Percentiles rank a stretch among this genome's conserved stretches.
Conservation (phyloP, 1,140 invertebrate species). For the Phymastichus coffea region DNA sequence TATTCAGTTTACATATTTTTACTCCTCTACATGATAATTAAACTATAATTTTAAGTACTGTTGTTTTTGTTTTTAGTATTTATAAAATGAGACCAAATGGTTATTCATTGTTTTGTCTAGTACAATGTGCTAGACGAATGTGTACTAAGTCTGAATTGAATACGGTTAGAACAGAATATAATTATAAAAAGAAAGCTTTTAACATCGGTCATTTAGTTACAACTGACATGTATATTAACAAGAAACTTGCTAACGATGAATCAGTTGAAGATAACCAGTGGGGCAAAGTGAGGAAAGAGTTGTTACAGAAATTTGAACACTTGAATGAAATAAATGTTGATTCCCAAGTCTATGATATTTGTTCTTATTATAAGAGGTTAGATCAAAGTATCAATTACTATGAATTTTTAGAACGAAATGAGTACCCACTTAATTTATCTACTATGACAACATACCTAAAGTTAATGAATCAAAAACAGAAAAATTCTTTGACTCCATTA, state of each 20-base stretch:
- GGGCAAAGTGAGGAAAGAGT: conserved; percentile 21
- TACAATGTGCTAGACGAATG: neutral
- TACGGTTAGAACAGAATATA: too few relatives aligned
- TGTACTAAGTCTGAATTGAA: too few relatives aligned
- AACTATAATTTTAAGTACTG: neutral
- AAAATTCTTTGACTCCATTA: conserved; percentile 42
- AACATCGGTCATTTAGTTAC: too few relatives aligned
- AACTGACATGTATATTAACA: too few relatives aligned
- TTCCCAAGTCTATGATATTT: conserved; percentile 58
- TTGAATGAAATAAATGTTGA: conserved; percentile 56
- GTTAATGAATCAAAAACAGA: conserved; percentile 46
- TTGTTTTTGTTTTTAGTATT: neutral
- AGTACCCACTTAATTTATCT: conserved; percentile 57
- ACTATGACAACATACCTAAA: conserved; percentile 58
- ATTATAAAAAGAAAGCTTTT: too few relatives aligned
- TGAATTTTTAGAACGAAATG: conserved; percentile 55
- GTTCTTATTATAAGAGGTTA: conserved; percentile 48
- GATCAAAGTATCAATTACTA: conserved; percentile 60
- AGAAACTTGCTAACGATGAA: conserved; percentile 2
- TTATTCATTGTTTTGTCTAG: neutral
- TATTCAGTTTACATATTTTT: too few relatives aligned
- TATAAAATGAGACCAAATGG: conserved; percentile 13
- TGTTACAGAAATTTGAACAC: neutral
- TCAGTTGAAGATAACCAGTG: conserved; percentile 25
- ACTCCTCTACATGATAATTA: too few relatives aligned